Conservation (phyloP, 2,113 vertebrate genomes). For the Brachirus orientalis region DNA sequence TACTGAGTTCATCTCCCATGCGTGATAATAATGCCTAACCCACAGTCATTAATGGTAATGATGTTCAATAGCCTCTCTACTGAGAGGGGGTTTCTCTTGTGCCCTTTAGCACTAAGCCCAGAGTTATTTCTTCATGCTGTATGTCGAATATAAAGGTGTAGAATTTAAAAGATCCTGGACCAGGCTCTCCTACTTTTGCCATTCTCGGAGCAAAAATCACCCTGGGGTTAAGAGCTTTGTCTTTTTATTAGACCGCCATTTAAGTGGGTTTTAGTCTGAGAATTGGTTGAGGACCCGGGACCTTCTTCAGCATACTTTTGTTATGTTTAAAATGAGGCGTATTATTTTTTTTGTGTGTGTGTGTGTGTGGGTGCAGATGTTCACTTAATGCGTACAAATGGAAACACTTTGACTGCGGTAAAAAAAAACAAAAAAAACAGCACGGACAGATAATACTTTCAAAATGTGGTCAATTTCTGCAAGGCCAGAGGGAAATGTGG, state of each 20-base stretch:
- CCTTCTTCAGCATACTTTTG: constrained; percentile 39
- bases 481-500: constrained; percentile 32
- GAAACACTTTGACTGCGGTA: constrained; percentile 60
- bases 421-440: constrained; percentile 21
- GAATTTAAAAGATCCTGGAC: constrained; percentile 28
- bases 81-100: constrained; percentile 32
- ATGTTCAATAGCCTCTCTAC: constrained; percentile 29
- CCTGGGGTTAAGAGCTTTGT: constrained; percentile 30
- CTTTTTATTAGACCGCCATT: constrained; percentile 34
- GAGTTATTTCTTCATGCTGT: constrained; percentile 51
- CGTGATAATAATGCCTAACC: constrained; percentile 39
- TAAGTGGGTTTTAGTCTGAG: constrained; percentile 34
- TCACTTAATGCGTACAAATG: constrained; percentile 60
- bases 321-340: constrained; percentile 57
- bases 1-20: constrained; percentile 33
- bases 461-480: constrained; percentile 62
- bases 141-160: constrained; percentile 46
- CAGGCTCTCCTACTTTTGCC: constrained; percentile 25
- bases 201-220: constrained; percentile 28
- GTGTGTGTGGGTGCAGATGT: constrained; percentile 37
- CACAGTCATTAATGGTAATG: constrained; percentile 63
- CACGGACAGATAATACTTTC: constrained; percentile 66
- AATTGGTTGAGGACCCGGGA: constrained; percentile 12
- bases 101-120: constrained; percentile 27
- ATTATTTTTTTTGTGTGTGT: too few species aligned